Evolutionary conservation across 2,113 vertebrate species (phyloP).

Genomic region (Vicugna pacos): DNA sequence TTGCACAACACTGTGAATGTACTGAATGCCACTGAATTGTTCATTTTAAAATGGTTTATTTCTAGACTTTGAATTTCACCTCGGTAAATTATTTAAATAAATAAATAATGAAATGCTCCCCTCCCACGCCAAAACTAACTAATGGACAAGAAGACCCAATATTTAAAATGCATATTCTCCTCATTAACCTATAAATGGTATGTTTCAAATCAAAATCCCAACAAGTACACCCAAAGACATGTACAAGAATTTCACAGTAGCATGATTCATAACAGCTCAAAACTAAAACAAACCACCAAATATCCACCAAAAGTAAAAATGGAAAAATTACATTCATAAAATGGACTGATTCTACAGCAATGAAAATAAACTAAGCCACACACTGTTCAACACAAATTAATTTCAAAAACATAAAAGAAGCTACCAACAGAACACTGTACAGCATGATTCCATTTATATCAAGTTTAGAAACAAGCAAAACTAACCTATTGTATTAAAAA

Average conservation of each 20-base stretch:
- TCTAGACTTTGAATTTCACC: too few species aligned
- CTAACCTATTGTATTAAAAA: neutral
- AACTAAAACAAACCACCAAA: constrained; percentile 53
- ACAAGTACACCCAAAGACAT: neutral
- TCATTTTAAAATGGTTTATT: too few species aligned
- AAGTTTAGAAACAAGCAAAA: constrained; percentile 20
- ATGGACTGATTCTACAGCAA: neutral
- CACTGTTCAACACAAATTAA: constrained; percentile 3
- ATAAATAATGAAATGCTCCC: too few species aligned
- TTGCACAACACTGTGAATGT: too few species aligned
- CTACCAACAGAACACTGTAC: neutral
- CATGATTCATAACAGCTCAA: neutral
- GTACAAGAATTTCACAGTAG: constrained; percentile 32
- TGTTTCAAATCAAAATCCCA: constrained; percentile 41
- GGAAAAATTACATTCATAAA: neutral
- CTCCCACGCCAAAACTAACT: neutral
- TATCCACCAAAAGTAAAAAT: neutral
- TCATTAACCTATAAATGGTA: neutral
- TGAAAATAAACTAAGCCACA: constrained; percentile 8
- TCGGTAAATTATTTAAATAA: too few species aligned
- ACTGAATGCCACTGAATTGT: too few species aligned
- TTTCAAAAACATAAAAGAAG: neutral
- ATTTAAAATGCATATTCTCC: neutral
- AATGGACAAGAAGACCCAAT: neutral
- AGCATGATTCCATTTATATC: neutral